A percentile compares a stretch with the other conserved stretches of the same genome.
phyloP scores from a whole-genome alignment of 1,140 invertebrate species.

The Oscheius sp. region DNA sequence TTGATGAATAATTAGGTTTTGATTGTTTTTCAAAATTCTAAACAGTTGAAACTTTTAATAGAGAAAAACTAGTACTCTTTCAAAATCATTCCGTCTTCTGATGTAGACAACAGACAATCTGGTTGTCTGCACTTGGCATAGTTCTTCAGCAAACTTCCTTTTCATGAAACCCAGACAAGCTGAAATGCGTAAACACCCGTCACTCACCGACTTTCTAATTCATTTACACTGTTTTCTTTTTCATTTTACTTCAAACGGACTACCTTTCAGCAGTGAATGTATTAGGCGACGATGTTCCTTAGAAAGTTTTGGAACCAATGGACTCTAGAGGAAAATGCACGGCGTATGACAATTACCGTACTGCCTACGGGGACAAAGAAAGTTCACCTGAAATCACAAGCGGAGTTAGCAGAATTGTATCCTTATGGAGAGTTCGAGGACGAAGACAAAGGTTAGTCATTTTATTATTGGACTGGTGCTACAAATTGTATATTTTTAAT shows the following conservation, averaged over 20 bases:
- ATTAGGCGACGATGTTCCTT: slow-evolving; percentile 39
- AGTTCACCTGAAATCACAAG: slow-evolving; percentile 31
- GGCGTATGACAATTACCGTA: slow-evolving; percentile 37
- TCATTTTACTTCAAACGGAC: background rate
- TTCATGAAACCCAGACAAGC: too few relatives aligned
- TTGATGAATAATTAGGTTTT: too few relatives aligned
- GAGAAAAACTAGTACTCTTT: background rate
- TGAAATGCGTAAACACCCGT: too few relatives aligned
- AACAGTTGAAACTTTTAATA: too few relatives aligned
- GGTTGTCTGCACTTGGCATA: too few relatives aligned
- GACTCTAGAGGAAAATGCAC: slow-evolving; percentile 40
- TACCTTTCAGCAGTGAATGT: background rate
- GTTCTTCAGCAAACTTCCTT: too few relatives aligned
- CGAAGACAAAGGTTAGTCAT: background rate
- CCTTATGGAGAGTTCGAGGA: background rate
- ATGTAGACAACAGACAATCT: too few relatives aligned
- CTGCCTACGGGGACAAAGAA: slow-evolving; percentile 32
- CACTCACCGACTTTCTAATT: background rate
- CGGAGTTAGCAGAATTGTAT: slow-evolving; percentile 27
- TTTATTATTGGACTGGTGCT: slow-evolving; percentile 10
- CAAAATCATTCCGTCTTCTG: background rate
- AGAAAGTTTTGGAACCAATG: slow-evolving; percentile 49
- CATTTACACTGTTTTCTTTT: background rate
- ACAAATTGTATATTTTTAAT: too few relatives aligned
- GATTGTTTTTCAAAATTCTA: too few relatives aligned